Conservation (phyloP, 2,888 invertebrate genomes). For the Hymenopus coronatus region DNA sequence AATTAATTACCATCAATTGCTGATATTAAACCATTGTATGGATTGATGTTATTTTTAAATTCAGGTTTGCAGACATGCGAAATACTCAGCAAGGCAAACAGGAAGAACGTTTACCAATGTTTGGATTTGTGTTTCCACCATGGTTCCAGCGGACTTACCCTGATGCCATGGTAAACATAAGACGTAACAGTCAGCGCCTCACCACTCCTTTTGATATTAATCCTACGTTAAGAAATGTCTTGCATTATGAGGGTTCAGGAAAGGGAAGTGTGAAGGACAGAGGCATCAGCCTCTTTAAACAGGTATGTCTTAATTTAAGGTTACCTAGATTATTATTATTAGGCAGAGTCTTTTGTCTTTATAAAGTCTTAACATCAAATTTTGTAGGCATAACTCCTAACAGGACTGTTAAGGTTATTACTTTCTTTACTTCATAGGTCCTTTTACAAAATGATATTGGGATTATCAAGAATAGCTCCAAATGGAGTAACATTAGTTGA, state of each 20-base stretch:
- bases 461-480: too few species aligned
- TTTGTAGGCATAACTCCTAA: too few species aligned
- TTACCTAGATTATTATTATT: too few species aligned
- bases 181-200: slow-evolving; percentile 64
- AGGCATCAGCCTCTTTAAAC: slow-evolving; percentile 60
- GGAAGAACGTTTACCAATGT: slow-evolving; percentile 87
- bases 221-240: slow-evolving; percentile 69
- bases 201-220: slow-evolving; percentile 89
- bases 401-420: too few species aligned
- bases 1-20: too few species aligned
- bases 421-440: too few species aligned
- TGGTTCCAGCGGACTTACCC: slow-evolving; percentile 63
- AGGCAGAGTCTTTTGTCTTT: too few species aligned
- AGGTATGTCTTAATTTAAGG: slow-evolving; percentile 47
- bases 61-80: slow-evolving; percentile 75
- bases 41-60: neutral
- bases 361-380: too few species aligned
- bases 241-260: slow-evolving; percentile 51
- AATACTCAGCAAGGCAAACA: slow-evolving; percentile 87
- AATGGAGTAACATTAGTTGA: too few species aligned
- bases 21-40: neutral
- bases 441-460: too few species aligned
- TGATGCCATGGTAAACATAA: slow-evolving; percentile 58
- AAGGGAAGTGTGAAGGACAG: slow-evolving; percentile 56
- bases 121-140: slow-evolving; percentile 73